A percentile compares a stretch with the other conserved stretches of the same genome.
Conservation (phyloP, 37 sponge, comb jelly and placozoan species). For the Ianthella basta region DNA sequence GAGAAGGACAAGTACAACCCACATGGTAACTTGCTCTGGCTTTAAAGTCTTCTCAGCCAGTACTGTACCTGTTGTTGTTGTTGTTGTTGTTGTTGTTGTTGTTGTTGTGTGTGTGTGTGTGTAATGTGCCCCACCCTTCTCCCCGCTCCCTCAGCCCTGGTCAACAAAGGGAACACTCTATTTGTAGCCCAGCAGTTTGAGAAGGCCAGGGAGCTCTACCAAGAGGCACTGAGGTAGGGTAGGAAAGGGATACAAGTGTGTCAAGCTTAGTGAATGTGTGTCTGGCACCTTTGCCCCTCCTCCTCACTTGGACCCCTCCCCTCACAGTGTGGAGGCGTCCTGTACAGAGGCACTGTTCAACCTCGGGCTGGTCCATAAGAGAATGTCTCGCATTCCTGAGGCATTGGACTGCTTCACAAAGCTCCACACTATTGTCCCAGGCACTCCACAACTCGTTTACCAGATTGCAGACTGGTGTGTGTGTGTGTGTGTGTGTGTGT, state of each 20-base stretch:
- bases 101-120: no score
- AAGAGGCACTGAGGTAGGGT: slow-evolving; percentile 76
- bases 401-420: slow-evolving; percentile 89
- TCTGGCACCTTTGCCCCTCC: neutral
- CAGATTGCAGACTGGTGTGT: slow-evolving; percentile 86
- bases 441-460: slow-evolving; percentile 83
- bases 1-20: slow-evolving; percentile 89
- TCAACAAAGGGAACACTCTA: slow-evolving; percentile 92
- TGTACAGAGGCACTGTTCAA: slow-evolving; percentile 92
- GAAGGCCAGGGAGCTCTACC: slow-evolving; percentile 80
- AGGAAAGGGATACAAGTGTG: neutral
- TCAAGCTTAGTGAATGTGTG: neutral
- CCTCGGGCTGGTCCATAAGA: slow-evolving; percentile 89
- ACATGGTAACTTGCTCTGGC: slow-evolving; percentile 45
- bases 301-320: neutral
- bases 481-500: neutral
- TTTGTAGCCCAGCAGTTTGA: slow-evolving; percentile 70
- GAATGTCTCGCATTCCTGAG: slow-evolving; percentile 44
- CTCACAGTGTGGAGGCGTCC: slow-evolving; percentile 78
- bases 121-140: neutral
- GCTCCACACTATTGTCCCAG: slow-evolving; percentile 85
- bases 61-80: no score
- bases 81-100: no score
- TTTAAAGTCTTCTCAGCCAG: neutral
- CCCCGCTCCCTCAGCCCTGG: slow-evolving; percentile 65